Evolutionary conservation across 2,888 invertebrate species (phyloP), one percentile per base, ranked within the genome.

Genomic region (Dasysyrphus albostriatus): DNA sequence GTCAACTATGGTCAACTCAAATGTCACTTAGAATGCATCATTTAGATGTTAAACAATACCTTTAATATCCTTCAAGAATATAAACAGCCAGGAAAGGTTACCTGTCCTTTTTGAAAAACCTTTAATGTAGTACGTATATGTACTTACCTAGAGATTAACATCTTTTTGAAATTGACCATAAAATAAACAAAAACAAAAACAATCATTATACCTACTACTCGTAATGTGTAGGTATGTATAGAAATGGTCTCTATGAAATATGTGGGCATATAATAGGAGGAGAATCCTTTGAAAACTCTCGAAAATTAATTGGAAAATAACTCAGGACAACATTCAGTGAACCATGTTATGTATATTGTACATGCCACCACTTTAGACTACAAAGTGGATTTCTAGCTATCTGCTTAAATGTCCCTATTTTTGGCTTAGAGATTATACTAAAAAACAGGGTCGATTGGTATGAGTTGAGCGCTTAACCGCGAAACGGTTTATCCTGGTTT

Each of bases 281-380:
- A 44, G 32, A 37, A 34, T 67, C 67, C 49, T 67, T 49, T 63
- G 39, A 42, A 75, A 75, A 75, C 39, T 76, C 70, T 34, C 47
- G n/a, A 39, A 51, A 76, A 69, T 83, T 83, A 78, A 83, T 83
- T 78, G 51, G 49, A 78, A 83, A 78, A 83, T 83, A 83, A 47
- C 54, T 83, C 37, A 54, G 67, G 19, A 34, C 58, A 75, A n/a
- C 56, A 70, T 72, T 24, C 10, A 54, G 9, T n/a, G n/a, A 56
- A 63, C 34, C 37, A 61, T 24, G 19, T 7, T n/a, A 16, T 61
- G 59, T 51, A n/a, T 32, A 4, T 29, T n/a, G n/a, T n/a, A 63
- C 74, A 67, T 56, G 58, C 63, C 56, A 70, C 29, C 58, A 49
- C 49, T 77, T 76, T 59, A 72, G 16, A 73, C 73, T 72, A 51